Evolutionary conservation across 2,113 vertebrate genomes (phyloP).

Genomic region (Paedocypris sp.): DNA sequence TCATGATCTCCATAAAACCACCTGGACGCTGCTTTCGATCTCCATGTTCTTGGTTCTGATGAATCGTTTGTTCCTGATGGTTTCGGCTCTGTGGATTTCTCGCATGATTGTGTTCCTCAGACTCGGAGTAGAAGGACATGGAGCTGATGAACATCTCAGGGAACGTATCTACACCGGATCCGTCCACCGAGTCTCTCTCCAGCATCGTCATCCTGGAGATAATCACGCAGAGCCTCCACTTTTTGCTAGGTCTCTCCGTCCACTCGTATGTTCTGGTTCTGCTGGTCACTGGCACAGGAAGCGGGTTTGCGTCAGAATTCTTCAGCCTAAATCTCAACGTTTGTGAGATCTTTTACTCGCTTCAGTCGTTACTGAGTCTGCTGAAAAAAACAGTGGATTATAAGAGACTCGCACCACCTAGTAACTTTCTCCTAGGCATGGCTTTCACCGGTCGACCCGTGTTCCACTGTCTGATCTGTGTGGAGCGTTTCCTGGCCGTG

Average conservation of each 20-base stretch:
- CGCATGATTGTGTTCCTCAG: no score
- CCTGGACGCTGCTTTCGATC: no score
- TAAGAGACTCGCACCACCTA: not conserved
- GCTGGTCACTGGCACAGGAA: not conserved
- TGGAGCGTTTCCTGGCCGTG: slow-evolving; percentile 9
- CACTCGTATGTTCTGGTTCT: not conserved
- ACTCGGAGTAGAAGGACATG: no score
- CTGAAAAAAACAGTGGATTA: no score
- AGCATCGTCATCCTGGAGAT: not conserved
- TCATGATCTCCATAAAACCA: no score
- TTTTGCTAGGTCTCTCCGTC: not conserved
- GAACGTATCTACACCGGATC: no score
- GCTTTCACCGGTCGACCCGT: not conserved
- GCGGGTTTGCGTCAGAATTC: not conserved
- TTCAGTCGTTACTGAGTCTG: not conserved
- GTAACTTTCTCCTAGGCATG: not conserved
- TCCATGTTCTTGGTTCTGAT: no score
- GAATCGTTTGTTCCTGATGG: no score
- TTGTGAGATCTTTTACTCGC: not conserved
- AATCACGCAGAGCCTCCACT: not conserved
- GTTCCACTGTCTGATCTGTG: not conserved
- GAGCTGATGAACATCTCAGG: not conserved
- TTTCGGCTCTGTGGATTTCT: no score
- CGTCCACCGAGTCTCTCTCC: no score
- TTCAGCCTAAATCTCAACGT: slow-evolving; percentile 15